Evolutionary conservation across 2,888 invertebrate genomes (phyloP).

Genomic region (Tetragonisca angustula): DNA sequence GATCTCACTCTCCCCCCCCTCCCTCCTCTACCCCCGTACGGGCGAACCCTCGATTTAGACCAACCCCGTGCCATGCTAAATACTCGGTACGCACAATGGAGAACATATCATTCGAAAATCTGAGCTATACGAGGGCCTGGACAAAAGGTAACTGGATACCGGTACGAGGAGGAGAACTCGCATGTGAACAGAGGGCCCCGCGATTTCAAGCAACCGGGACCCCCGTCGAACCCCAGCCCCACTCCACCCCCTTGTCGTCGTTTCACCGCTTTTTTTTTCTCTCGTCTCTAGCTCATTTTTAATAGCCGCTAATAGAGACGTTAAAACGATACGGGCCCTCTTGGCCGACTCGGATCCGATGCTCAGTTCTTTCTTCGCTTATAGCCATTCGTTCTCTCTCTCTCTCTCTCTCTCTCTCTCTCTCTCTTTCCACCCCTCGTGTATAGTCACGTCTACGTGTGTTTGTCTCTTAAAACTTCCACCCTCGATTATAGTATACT

Average conservation of each 20-base stretch:
- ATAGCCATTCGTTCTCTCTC: slow-evolving; percentile 29
- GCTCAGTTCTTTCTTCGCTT: slow-evolving; percentile 77
- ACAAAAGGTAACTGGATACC: slow-evolving; percentile 84
- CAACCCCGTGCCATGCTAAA: slow-evolving; percentile 81
- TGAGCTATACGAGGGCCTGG: slow-evolving; percentile 78
- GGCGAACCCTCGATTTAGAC: slow-evolving; percentile 44
- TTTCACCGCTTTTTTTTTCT: slow-evolving; percentile 68
- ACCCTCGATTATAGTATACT: slow-evolving; percentile 19
- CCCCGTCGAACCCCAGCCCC: slow-evolving; percentile 40
- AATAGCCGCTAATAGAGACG: slow-evolving; percentile 84
- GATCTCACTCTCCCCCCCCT: background rate
- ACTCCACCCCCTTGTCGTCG: slow-evolving; percentile 40
- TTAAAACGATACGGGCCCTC: slow-evolving; percentile 83
- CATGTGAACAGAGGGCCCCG: slow-evolving; percentile 79
- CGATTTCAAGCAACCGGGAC: slow-evolving; percentile 75
- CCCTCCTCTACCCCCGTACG: slow-evolving; percentile 1
- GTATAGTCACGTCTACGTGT: background rate
- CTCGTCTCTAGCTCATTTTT: slow-evolving; percentile 78
- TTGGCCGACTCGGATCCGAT: slow-evolving; percentile 75
- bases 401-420: slow-evolving; percentile 1
- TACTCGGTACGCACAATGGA: slow-evolving; percentile 79
- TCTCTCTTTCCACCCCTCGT: slow-evolving; percentile 8
- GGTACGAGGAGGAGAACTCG: slow-evolving; percentile 74
- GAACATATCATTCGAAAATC: slow-evolving; percentile 80
- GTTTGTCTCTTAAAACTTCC: slow-evolving; percentile 30